Conservation (phyloP, 2,888 invertebrate genomes). For the Gerris lacustris region DNA sequence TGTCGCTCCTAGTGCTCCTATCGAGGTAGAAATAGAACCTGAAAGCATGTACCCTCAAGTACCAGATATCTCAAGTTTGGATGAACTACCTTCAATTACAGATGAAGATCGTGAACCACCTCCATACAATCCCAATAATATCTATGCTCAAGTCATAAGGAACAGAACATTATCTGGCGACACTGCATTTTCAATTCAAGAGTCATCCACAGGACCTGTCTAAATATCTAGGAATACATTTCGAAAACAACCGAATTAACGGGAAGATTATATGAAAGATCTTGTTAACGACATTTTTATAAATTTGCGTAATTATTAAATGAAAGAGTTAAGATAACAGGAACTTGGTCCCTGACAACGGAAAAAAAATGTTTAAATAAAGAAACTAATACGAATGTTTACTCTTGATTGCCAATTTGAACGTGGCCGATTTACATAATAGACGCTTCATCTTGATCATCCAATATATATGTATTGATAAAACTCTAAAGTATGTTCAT, state of each 20-base stretch:
- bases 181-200: neutral
- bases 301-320: no score
- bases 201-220: neutral
- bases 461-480: no score
- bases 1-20: neutral
- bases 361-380: no score
- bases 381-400: no score
- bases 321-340: no score
- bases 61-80: neutral
- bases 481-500: no score
- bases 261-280: no score
- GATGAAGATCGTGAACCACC: neutral
- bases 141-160: neutral
- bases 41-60: neutral
- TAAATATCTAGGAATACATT: neutral
- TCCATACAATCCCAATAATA: neutral
- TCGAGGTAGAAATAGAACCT: neutral
- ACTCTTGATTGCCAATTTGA: no score
- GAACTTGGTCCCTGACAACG: no score
- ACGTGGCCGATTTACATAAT: no score
- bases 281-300: no score
- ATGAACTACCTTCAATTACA: neutral
- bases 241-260: neutral
- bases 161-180: neutral
- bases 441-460: no score